Evolutionary conservation across 53 echinoderm and acorn worm genomes (phyloP).

Genomic region (Glandiceps talaboti): DNA sequence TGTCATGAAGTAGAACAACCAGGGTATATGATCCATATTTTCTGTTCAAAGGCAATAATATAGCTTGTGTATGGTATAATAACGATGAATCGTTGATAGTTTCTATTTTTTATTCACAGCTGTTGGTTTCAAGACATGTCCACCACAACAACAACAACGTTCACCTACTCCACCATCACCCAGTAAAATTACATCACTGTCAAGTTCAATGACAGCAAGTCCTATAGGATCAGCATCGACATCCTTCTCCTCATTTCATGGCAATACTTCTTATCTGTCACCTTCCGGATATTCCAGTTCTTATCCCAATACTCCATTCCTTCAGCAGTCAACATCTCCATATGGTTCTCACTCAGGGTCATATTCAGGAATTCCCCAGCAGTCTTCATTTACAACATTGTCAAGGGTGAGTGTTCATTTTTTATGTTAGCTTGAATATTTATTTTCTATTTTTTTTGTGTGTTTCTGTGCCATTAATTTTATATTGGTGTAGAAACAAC

Average conservation of each 20-base stretch:
- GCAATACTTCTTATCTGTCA: slow-evolving; percentile 14
- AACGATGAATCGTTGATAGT: no score
- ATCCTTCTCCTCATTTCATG: slow-evolving; percentile 20
- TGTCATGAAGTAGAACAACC: no score
- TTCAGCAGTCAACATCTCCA: not conserved
- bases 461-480: no score
- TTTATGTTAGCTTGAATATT: no score
- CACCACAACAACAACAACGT: slow-evolving; percentile 30
- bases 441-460: no score
- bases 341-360: not conserved
- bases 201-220: slow-evolving; percentile 58
- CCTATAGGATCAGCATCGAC: slow-evolving; percentile 20
- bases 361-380: not conserved
- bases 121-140: slow-evolving; percentile 58
- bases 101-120: slow-evolving; percentile 20
- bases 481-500: no score
- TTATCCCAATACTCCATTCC: not conserved
- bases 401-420: not conserved
- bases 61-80: no score
- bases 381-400: not conserved
- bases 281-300: not conserved
- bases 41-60: no score
- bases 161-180: slow-evolving; percentile 71
- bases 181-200: slow-evolving; percentile 27
- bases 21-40: no score